Base-by-base conservation (phyloP, 2,888 invertebrate species). In the Tetramorium bicarinatum region DNA sequence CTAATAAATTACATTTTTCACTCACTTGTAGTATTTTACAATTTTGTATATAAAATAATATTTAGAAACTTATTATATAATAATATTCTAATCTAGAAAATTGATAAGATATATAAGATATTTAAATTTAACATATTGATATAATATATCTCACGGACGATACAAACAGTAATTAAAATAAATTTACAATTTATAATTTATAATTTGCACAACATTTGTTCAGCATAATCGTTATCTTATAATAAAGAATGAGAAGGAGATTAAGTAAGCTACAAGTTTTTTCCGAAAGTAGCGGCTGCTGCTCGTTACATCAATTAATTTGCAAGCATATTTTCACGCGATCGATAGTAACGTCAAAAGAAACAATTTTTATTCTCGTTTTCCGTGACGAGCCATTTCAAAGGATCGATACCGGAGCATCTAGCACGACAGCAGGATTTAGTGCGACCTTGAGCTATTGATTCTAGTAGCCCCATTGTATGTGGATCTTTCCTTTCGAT, bases 391-490 rank as follows among this genome's bases (percentile, higher is more conserved):
- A 77, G 71, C 54, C 13, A 29, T 64, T 74, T 76, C 72, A 3
- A 41, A 56, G 56, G 67, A 86, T 86, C 86, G 82, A 86, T 86
- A 77, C 25, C 34, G 52, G 47, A 75, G 64, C 79, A 82, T 84
- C 47, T 69, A 83, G 64, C 67, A 85, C 67, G 81, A 85, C 77
- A 85, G 82, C 69, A 74, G 69, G 69, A 86, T 85, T 85, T 85
- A 85, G 69, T 74, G 54, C 85, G 52, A 56, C 85, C 86, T 85
- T 86, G 86, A 82, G 85, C 86, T 54, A 86, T 82, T 79, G 82
- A 62, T 82, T 29, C 62, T 44, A 74, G 29, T 44, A 74, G 29
- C 74, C 52, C 34, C 62, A 82, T 85, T 82, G 77, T 82, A 85
- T 44, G 25, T 66, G 74, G 72, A 82, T 74, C 79, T 85, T 84